These are phyloP conservation scores for Miltochrista miniata DNA, from an alignment of 2,888 invertebrate genomes.

Conservation along the genomic window DNA sequence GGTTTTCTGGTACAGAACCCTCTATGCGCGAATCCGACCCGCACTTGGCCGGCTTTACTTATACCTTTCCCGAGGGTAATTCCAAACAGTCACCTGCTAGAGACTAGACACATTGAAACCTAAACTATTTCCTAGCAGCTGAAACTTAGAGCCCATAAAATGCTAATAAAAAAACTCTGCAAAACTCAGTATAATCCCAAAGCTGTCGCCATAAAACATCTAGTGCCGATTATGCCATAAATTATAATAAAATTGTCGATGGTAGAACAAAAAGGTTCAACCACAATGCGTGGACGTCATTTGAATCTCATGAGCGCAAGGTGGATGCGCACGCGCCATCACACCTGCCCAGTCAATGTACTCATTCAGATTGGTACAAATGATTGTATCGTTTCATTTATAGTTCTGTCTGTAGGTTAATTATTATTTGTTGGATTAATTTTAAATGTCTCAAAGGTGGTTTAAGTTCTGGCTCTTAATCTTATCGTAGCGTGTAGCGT, in stretches of 20 bases:
- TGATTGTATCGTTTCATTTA: conserved; percentile 13
- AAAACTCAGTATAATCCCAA: not conserved
- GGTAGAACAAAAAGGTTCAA: conserved; percentile 5
- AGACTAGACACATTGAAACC: too few relatives aligned
- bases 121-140: too few relatives aligned
- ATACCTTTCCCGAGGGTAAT: too few relatives aligned
- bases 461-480: not conserved
- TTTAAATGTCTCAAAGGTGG: not conserved
- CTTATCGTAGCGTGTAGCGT: too few relatives aligned
- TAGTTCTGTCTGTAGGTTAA: conserved; percentile 21
- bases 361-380: conserved; percentile 10
- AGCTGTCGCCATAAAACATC: not conserved
- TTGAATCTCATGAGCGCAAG: conserved; percentile 41
- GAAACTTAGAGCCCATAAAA: too few relatives aligned
- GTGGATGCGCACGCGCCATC: conserved; percentile 42
- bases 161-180: too few relatives aligned
- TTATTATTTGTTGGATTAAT: not conserved
- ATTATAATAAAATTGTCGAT: conserved; percentile 2
- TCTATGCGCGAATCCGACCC: too few relatives aligned
- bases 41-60: too few relatives aligned
- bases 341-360: conserved; percentile 27
- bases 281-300: conserved; percentile 36
- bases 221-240: not conserved
- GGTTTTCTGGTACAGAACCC: too few relatives aligned
- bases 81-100: too few relatives aligned